A percentile compares a stretch with the other conserved stretches of the same genome.
Conservation (phyloP, 2,113 vertebrate genomes). For the Eidolon helvum region DNA sequence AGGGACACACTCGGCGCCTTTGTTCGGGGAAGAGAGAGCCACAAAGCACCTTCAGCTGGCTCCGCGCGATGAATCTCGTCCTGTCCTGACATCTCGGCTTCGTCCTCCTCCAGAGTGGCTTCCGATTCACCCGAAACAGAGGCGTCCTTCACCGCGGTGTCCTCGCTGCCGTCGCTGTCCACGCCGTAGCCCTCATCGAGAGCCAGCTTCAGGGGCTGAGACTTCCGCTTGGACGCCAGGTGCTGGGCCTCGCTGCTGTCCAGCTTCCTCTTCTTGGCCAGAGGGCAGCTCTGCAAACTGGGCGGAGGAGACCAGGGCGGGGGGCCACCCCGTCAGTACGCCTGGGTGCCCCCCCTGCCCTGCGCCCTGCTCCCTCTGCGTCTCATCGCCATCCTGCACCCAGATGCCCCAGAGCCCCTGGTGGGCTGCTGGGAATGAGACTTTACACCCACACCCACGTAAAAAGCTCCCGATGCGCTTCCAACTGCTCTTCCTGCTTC, state of each 20-base stretch:
- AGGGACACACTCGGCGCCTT: constrained; percentile 64
- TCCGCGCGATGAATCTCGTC: constrained; percentile 78
- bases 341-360: rapidly evolving
- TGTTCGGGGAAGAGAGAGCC: constrained; percentile 50
- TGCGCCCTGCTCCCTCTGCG: background rate
- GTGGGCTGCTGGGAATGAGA: background rate
- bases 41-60: constrained; percentile 84
- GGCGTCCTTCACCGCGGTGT: constrained; percentile 87
- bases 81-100: constrained; percentile 79
- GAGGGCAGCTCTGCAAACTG: constrained; percentile 94
- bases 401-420: background rate
- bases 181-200: constrained; percentile 93
- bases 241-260: constrained; percentile 89
- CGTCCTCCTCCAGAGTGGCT: constrained; percentile 84
- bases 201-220: constrained; percentile 93
- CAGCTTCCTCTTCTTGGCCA: constrained; percentile 95
- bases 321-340: no score
- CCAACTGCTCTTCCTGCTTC: background rate
- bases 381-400: background rate
- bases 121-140: constrained; percentile 86
- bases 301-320: background rate
- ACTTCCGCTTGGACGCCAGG: constrained; percentile 92
- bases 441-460: background rate
- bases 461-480: background rate
- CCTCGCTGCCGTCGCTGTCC: constrained; percentile 92